These are phyloP conservation scores for Hipposideros armiger DNA, from an alignment of 2,113 vertebrate genomes.

Conservation along the genomic window DNA sequence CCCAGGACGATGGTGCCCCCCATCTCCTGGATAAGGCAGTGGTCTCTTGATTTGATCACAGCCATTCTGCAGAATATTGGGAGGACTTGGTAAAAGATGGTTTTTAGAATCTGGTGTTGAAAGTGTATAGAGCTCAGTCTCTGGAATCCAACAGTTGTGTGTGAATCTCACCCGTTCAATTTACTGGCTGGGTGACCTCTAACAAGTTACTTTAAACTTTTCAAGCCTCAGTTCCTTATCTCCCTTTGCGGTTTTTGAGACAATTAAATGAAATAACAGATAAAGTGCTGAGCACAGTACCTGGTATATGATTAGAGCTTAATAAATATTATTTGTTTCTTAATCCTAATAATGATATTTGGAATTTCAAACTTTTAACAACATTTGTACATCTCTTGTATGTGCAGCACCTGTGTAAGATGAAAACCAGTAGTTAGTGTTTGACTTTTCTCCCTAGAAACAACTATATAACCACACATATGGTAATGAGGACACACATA, in stretches of 20 bases:
- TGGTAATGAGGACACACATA: background rate
- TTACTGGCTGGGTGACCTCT: background rate
- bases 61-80: background rate
- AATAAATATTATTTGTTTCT: background rate
- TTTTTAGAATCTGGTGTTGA: background rate
- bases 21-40: background rate
- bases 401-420: background rate
- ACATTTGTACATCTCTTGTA: background rate
- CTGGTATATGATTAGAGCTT: background rate
- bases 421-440: background rate
- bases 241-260: background rate
- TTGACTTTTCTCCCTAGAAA: background rate
- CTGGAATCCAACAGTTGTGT: background rate
- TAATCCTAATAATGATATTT: background rate
- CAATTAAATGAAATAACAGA: background rate
- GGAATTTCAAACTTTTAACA: slow-evolving; percentile 52
- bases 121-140: background rate
- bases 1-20: background rate
- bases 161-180: background rate
- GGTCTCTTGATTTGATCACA: background rate
- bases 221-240: background rate
- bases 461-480: background rate
- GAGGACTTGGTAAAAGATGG: background rate
- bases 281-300: background rate
- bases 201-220: background rate